phyloP scores from a whole-genome alignment of 2,888 invertebrate species.

The Dynastes grantii region DNA sequence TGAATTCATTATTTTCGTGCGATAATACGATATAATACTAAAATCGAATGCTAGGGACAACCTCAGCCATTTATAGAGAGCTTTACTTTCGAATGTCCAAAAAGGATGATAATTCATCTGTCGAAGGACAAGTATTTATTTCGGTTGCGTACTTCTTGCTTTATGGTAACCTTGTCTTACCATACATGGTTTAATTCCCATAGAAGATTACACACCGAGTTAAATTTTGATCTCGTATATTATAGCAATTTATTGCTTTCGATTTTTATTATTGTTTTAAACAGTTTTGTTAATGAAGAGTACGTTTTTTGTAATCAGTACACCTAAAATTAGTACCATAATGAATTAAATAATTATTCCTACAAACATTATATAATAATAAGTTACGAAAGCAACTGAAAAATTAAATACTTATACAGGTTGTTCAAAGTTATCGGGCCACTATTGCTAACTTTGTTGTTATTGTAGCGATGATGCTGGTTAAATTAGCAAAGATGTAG shows the following conservation, averaged over 20 bases:
- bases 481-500: no score
- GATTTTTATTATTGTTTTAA: conserved; percentile 1
- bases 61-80: conserved; percentile 11
- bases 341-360: no score
- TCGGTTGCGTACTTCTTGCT: not conserved
- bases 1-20: not conserved
- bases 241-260: not conserved
- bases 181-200: conserved; percentile 31
- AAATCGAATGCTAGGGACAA: conserved; percentile 7
- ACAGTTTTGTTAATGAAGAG: not conserved
- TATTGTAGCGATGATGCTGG: no score
- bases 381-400: no score
- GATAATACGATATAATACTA: not conserved
- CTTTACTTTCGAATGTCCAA: conserved; percentile 23
- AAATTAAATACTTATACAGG: no score
- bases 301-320: no score
- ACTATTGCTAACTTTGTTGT: no score
- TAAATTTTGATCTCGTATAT: not conserved
- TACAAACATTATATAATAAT: no score
- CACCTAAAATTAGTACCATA: no score
- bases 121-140: conserved; percentile 16
- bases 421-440: no score
- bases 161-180: conserved; percentile 11
- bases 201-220: not conserved
- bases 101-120: conserved; percentile 20